Evolutionary conservation across 2,113 vertebrate genomes (phyloP).

Genomic region (Pachyramphus minor): DNA sequence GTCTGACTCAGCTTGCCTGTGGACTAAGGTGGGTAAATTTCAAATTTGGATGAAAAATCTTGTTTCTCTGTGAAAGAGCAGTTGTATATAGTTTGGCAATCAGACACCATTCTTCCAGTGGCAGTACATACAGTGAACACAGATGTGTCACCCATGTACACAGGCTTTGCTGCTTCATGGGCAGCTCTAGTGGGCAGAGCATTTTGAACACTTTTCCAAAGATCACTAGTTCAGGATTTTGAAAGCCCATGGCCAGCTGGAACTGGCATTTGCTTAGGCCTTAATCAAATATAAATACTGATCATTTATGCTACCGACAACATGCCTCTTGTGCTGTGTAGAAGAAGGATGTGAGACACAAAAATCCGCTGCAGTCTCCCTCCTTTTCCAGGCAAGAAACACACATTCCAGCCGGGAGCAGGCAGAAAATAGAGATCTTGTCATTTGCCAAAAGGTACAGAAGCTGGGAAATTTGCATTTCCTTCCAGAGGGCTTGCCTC

Average conservation of each 20-base stretch:
- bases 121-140: not conserved
- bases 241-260: not conserved
- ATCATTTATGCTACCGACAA: not conserved
- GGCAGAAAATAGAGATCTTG: not conserved
- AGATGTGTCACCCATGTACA: not conserved
- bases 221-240: not conserved
- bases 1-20: not conserved
- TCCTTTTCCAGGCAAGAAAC: not conserved
- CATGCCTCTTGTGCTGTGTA: not conserved
- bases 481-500: not conserved
- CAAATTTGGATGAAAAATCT: not conserved
- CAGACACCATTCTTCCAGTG: not conserved
- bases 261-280: not conserved
- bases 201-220: not conserved
- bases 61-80: not conserved
- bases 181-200: not conserved
- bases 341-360: not conserved
- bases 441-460: not conserved
- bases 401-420: not conserved
- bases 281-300: not conserved
- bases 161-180: accelerated
- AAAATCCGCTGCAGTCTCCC: not conserved
- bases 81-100: not conserved
- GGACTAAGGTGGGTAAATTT: not conserved
- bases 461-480: not conserved